These are phyloP conservation scores for Poeciliopsis turrubarensis DNA, from an alignment of 2,113 vertebrate genomes.

Conservation along the genomic window DNA sequence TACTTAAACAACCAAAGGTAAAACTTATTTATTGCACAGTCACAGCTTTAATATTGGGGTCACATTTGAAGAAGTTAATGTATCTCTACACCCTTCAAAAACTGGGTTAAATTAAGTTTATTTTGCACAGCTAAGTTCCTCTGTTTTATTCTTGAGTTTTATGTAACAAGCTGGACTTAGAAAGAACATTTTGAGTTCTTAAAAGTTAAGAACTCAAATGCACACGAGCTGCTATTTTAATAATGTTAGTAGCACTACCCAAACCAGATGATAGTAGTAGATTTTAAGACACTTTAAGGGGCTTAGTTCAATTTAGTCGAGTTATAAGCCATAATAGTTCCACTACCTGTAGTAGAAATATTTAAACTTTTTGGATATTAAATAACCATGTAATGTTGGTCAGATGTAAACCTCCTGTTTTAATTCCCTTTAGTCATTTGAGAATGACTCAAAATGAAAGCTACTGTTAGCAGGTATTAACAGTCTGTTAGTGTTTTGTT, in stretches of 20 bases:
- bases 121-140: neutral
- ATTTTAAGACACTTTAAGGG: too few relatives aligned
- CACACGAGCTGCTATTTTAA: neutral
- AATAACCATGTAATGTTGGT: too few relatives aligned
- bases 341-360: too few relatives aligned
- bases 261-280: neutral
- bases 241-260: neutral
- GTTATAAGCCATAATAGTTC: too few relatives aligned
- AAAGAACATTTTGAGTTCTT: neutral
- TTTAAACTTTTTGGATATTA: too few relatives aligned
- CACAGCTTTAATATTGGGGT: neutral
- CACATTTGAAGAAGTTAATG: neutral
- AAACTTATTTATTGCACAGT: neutral
- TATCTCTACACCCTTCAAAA: neutral
- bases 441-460: too few relatives aligned
- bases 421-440: too few relatives aligned
- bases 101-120: neutral
- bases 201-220: neutral
- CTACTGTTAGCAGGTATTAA: too few relatives aligned
- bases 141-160: neutral
- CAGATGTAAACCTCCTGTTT: too few relatives aligned
- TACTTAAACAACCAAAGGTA: too few relatives aligned
- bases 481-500: neutral
- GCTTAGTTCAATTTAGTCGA: too few relatives aligned
- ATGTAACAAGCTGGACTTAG: neutral